These are phyloP conservation scores for Aproaerema taeniolella DNA, from an alignment of 2,888 invertebrate species.

Conservation along the genomic window DNA sequence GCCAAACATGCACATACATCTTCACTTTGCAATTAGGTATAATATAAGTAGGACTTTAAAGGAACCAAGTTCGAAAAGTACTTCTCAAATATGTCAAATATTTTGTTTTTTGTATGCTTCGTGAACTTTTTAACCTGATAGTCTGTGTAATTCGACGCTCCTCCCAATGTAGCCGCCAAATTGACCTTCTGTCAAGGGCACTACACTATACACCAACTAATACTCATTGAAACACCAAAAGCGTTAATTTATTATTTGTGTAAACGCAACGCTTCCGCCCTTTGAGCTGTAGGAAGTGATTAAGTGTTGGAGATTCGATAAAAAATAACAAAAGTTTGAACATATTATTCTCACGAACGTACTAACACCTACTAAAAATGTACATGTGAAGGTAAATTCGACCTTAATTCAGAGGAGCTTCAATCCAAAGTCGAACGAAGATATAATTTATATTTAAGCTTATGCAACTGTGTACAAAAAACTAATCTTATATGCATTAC, in stretches of 20 bases:
- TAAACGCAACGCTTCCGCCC: slow-evolving; percentile 70
- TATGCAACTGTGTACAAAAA: slow-evolving; percentile 20
- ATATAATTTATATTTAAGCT: slow-evolving; percentile 12
- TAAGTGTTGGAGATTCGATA: slow-evolving; percentile 54
- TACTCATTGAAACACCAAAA: slow-evolving; percentile 53
- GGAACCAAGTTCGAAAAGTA: no score
- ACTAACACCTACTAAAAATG: slow-evolving; percentile 46
- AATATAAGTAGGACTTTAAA: no score
- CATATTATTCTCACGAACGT: slow-evolving; percentile 56
- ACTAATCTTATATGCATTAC: slow-evolving; percentile 18
- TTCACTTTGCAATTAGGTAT: no score
- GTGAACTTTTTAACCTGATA: no score
- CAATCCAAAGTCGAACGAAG: slow-evolving; percentile 23
- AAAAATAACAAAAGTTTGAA: slow-evolving; percentile 62
- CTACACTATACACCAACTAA: slow-evolving; percentile 31
- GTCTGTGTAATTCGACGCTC: slow-evolving; percentile 35
- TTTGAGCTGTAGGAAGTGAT: slow-evolving; percentile 72
- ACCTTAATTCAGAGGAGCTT: slow-evolving; percentile 30
- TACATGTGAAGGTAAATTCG: slow-evolving; percentile 44
- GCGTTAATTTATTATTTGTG: slow-evolving; percentile 67
- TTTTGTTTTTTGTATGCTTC: no score
- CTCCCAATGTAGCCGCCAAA: slow-evolving; percentile 43
- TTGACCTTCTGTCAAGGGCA: slow-evolving; percentile 67
- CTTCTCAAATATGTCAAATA: no score
- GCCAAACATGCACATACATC: no score